These are phyloP conservation scores for Tenthredo livida DNA, from an alignment of 2,888 invertebrate genomes.

Conservation along the genomic window DNA sequence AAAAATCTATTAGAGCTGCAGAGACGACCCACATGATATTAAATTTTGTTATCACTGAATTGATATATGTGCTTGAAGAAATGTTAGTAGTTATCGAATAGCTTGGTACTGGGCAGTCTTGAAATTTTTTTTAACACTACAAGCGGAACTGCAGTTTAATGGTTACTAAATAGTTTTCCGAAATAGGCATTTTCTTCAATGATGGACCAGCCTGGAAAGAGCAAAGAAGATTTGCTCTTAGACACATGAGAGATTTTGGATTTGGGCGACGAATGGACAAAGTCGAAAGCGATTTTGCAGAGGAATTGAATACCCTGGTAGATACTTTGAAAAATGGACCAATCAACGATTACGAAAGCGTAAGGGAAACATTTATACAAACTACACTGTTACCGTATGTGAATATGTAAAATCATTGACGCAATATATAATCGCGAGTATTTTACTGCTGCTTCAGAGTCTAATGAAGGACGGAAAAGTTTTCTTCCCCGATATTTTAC, in stretches of 20 bases:
- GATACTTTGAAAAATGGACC: slow-evolving; percentile 79
- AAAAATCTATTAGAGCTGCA: neutral
- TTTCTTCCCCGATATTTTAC: slow-evolving; percentile 81
- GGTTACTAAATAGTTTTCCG: neutral
- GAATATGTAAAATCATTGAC: neutral
- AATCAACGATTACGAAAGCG: slow-evolving; percentile 76
- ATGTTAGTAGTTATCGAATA: too few species aligned
- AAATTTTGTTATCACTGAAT: too few species aligned
- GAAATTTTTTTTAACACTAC: too few species aligned
- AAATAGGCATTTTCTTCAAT: slow-evolving; percentile 83
- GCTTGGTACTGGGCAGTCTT: too few species aligned
- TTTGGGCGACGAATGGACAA: slow-evolving; percentile 83
- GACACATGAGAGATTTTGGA: slow-evolving; percentile 84
- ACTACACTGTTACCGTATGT: neutral
- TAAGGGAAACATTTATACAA: slow-evolving; percentile 55
- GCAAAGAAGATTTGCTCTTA: slow-evolving; percentile 84
- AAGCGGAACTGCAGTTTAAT: neutral
- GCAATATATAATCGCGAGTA: neutral
- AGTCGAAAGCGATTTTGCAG: slow-evolving; percentile 79
- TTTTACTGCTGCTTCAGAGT: slow-evolving; percentile 66
- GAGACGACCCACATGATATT: too few species aligned
- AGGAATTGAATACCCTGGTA: slow-evolving; percentile 73
- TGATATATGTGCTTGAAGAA: too few species aligned
- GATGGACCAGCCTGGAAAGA: slow-evolving; percentile 84
- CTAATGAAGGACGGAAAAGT: slow-evolving; percentile 77